A percentile compares a stretch with the other conserved stretches of the same genome.
phyloP scores from a whole-genome alignment of 2,113 vertebrate species.

The Charadrius vociferus region DNA sequence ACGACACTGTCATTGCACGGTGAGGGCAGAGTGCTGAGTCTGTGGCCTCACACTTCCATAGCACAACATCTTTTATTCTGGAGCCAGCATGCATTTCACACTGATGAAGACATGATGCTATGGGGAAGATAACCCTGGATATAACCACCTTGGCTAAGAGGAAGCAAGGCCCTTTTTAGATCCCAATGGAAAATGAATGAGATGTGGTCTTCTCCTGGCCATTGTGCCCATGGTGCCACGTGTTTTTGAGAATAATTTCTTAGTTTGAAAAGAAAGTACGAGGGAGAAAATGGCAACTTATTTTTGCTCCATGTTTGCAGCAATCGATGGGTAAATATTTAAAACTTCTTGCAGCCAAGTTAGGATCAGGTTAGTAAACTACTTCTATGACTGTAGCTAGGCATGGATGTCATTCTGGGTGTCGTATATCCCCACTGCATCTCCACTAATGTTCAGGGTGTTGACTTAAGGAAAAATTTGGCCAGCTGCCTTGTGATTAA shows the following conservation, averaged over 20 bases:
- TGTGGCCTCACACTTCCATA: neutral
- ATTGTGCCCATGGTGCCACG: too few relatives aligned
- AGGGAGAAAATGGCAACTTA: neutral
- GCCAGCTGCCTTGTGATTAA: neutral
- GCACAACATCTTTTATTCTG: neutral
- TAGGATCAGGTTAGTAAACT: neutral
- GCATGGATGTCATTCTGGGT: neutral
- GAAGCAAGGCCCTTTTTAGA: neutral
- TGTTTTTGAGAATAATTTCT: neutral
- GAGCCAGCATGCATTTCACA: neutral
- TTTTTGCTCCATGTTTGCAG: neutral
- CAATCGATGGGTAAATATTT: neutral
- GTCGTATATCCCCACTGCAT: neutral
- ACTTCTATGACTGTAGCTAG: neutral
- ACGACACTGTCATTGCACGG: rapidly evolving
- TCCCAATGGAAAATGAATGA: neutral
- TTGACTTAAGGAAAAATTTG: neutral
- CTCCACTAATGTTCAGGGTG: neutral
- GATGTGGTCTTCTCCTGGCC: neutral
- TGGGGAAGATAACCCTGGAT: neutral
- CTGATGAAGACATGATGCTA: neutral
- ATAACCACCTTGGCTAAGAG: neutral
- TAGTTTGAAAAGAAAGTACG: neutral
- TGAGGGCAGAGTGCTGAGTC: neutral
- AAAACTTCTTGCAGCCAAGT: neutral